phyloP scores from a whole-genome alignment of 2,113 vertebrate species.

The Actenoides lindsayi region DNA sequence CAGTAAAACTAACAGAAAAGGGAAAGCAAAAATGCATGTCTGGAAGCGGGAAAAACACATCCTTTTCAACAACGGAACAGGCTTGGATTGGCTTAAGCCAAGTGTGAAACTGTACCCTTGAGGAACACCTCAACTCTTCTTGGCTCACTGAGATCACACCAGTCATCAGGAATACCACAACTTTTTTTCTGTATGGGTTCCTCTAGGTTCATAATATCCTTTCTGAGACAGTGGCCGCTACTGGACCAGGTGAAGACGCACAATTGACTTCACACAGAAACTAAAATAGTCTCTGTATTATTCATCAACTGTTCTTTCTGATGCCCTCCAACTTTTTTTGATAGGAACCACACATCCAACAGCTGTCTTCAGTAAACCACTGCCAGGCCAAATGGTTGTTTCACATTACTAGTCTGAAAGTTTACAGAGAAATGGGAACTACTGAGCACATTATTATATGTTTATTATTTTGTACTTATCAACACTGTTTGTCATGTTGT shows the following conservation, averaged over 20 bases:
- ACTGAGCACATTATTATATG: fast-evolving
- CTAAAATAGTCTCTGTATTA: not conserved
- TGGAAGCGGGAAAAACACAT: not conserved
- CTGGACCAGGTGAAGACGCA: not conserved
- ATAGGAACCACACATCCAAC: not conserved
- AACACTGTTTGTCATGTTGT: not conserved
- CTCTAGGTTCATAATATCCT: not conserved
- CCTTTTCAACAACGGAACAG: not conserved
- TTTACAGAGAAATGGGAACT: not conserved
- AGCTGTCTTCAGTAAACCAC: not conserved
- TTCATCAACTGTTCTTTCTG: not conserved
- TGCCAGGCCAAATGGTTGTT: not conserved
- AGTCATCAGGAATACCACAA: not conserved
- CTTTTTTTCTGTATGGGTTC: not conserved
- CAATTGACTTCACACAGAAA: not conserved
- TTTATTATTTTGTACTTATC: not conserved
- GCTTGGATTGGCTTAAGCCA: not conserved
- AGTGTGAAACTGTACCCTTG: not conserved
- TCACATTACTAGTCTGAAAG: not conserved
- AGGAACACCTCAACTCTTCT: not conserved
- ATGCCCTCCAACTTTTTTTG: not conserved
- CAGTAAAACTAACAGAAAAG: not conserved
- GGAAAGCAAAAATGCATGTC: not conserved
- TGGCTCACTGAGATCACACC: not conserved
- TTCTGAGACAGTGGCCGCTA: not conserved